A percentile compares a stretch with the other conserved stretches of the same genome.
Conservation (phyloP, 2,888 invertebrate species). For the Kuschelorhynchus macadamiae region DNA sequence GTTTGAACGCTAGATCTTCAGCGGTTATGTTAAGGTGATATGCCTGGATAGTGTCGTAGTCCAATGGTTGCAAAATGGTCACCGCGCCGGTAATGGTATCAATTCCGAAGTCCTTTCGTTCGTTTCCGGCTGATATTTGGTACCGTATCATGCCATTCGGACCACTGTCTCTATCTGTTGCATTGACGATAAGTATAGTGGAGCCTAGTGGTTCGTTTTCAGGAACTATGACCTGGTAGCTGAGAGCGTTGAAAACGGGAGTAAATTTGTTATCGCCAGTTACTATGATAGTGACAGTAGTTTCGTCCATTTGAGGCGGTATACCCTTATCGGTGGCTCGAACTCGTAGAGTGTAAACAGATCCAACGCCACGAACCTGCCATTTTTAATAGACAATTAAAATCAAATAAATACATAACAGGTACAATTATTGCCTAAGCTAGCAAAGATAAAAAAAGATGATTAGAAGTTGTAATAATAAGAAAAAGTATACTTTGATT, state of each 20-base stretch:
- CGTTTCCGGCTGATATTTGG: conserved; percentile 87
- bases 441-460: too few relatives aligned
- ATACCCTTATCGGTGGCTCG: conserved; percentile 90
- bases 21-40: conserved; percentile 91
- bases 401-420: too few relatives aligned
- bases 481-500: too few relatives aligned
- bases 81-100: conserved; percentile 84
- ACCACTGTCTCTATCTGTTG: conserved; percentile 88
- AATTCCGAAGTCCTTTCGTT: conserved; percentile 84
- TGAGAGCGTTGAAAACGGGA: conserved; percentile 86
- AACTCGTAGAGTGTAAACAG: conserved; percentile 78
- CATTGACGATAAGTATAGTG: conserved; percentile 86
- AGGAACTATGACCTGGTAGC: conserved; percentile 91
- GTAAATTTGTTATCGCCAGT: conserved; percentile 87
- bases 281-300: conserved; percentile 80
- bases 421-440: too few relatives aligned
- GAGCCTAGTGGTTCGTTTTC: conserved; percentile 92
- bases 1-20: conserved; percentile 86
- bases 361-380: conserved; percentile 72
- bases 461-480: too few relatives aligned
- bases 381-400: too few relatives aligned
- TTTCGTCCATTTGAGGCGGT: conserved; percentile 86
- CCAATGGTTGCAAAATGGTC: conserved; percentile 83
- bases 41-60: conserved; percentile 88
- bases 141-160: conserved; percentile 93